Conservation (phyloP, 2,888 invertebrate species). For the Operophtera brumata region DNA sequence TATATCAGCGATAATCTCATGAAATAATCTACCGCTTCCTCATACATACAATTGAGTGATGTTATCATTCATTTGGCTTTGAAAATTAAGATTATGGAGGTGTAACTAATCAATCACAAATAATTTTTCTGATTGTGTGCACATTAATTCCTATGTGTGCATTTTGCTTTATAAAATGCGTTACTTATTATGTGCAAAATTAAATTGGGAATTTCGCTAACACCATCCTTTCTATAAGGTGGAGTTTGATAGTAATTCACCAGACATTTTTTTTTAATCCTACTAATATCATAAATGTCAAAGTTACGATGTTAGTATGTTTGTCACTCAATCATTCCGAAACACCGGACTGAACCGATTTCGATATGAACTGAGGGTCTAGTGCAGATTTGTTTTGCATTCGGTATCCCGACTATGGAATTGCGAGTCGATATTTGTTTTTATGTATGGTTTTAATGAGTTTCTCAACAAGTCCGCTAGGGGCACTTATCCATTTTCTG, state of each 20-base stretch:
- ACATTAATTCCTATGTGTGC: slow-evolving; percentile 59
- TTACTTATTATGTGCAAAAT: slow-evolving; percentile 69
- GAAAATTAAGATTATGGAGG: not conserved
- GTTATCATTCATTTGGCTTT: not conserved
- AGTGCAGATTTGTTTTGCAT: too few species aligned
- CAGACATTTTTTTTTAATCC: slow-evolving; percentile 47
- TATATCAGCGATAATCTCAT: not conserved
- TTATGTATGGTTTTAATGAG: too few species aligned
- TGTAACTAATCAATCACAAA: not conserved
- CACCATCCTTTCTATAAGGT: slow-evolving; percentile 59
- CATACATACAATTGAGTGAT: not conserved
- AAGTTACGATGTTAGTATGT: too few species aligned
- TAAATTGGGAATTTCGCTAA: slow-evolving; percentile 73
- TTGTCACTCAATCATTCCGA: too few species aligned
- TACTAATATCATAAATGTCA: too few species aligned
- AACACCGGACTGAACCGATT: too few species aligned
- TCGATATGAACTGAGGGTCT: too few species aligned
- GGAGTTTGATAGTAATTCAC: slow-evolving; percentile 77
- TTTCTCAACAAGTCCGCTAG: too few species aligned
- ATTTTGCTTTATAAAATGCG: slow-evolving; percentile 51
- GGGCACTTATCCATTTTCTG: too few species aligned
- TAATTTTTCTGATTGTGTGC: slow-evolving; percentile 29
- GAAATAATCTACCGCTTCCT: not conserved
- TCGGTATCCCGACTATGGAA: too few species aligned
- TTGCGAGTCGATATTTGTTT: too few species aligned